Conservation (phyloP, 2,888 invertebrate genomes). For the Troides aeacus region DNA sequence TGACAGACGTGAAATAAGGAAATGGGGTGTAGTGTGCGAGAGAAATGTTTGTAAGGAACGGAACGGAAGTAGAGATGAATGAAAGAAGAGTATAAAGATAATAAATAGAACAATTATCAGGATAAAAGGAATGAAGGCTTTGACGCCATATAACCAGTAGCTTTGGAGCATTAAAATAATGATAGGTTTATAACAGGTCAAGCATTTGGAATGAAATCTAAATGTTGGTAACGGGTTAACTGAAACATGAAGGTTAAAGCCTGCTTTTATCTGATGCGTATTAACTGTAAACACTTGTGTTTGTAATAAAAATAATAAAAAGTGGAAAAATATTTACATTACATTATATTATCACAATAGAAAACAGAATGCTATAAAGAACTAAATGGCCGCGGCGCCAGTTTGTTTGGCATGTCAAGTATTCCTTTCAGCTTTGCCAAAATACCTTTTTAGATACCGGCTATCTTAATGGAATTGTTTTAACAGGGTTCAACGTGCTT, state of each 20-base stretch:
- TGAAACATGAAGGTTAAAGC: neutral
- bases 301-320: neutral
- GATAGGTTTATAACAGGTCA: too few species aligned
- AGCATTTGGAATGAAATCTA: neutral
- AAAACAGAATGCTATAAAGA: conserved; percentile 10
- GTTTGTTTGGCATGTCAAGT: conserved; percentile 27
- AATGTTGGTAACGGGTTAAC: neutral
- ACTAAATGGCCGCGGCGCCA: conserved; percentile 25
- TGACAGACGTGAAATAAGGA: too few species aligned
- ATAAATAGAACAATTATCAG: too few species aligned
- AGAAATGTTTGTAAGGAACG: too few species aligned
- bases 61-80: too few species aligned
- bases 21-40: too few species aligned
- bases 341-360: conserved; percentile 3
- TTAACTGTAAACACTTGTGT: neutral
- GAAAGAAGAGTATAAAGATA: too few species aligned
- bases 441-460: conserved; percentile 27
- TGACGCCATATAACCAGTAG: too few species aligned
- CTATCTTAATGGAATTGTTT: conserved; percentile 27
- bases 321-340: neutral
- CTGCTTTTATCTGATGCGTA: neutral
- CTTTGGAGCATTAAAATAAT: too few species aligned
- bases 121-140: too few species aligned
- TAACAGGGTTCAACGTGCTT: conserved; percentile 6
- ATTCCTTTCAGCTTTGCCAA: conserved; percentile 26